Conservation (phyloP, 1,140 invertebrate genomes). For the Ceratitis capitata region DNA sequence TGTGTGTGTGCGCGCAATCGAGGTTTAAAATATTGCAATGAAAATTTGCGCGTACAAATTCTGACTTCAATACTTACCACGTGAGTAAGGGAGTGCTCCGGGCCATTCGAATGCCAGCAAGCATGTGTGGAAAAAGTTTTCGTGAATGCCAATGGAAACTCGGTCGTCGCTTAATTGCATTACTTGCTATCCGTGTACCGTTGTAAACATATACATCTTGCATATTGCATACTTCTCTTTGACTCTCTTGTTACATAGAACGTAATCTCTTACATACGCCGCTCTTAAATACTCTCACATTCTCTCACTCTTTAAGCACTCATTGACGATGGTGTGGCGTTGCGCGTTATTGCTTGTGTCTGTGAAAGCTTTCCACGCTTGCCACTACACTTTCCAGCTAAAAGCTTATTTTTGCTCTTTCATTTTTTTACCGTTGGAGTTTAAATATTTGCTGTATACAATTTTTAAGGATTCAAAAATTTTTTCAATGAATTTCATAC, state of each 20-base stretch:
- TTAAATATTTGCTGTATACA: background rate
- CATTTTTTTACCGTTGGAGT: background rate
- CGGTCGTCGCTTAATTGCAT: no score
- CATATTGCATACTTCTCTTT: background rate
- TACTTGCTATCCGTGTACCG: background rate
- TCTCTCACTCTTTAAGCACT: background rate
- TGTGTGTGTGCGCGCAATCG: background rate
- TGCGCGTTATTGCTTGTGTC: background rate
- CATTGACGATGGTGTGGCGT: background rate
- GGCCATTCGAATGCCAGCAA: background rate
- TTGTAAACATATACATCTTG: background rate
- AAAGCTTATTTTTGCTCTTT: background rate
- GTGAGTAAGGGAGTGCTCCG: background rate
- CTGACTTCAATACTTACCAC: background rate
- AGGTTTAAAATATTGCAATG: background rate
- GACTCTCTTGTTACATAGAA: background rate
- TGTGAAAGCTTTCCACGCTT: background rate
- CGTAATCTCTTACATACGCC: background rate
- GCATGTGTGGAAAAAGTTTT: background rate
- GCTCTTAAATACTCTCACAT: background rate
- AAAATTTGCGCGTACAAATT: constrained; percentile 4
- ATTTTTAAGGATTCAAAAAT: background rate
- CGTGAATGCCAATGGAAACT: constrained; percentile 10
- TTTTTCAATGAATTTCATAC: no score
- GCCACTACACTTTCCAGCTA: background rate